Conservation (phyloP, 2,797 vertebrate species). For the Sylvilagus floridanus region DNA sequence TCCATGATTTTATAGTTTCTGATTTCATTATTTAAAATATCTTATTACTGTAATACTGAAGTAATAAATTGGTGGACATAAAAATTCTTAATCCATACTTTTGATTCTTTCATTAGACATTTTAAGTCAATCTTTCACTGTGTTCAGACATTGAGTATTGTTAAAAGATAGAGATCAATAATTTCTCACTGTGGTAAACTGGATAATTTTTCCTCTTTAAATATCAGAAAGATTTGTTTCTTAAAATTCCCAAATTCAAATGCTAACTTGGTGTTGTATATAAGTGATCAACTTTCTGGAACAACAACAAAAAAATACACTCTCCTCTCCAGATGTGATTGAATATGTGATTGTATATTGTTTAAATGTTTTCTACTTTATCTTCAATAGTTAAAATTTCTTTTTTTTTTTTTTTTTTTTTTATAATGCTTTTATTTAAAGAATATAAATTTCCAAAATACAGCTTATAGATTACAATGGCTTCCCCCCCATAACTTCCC, state of each 20-base stretch:
- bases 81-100: neutral
- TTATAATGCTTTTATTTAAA: too few species aligned
- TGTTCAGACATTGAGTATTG: neutral
- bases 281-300: neutral
- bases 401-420: too few species aligned
- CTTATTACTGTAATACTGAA: neutral
- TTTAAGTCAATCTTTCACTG: neutral
- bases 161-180: neutral
- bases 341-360: too few species aligned
- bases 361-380: neutral
- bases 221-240: neutral
- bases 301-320: too few species aligned
- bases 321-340: too few species aligned
- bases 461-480: too few species aligned
- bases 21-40: neutral
- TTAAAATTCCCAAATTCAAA: neutral
- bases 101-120: neutral
- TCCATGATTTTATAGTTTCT: neutral
- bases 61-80: neutral
- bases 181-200: neutral
- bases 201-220: neutral
- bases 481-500: too few species aligned
- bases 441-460: too few species aligned
- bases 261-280: neutral
- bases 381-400: neutral